Evolutionary conservation across 2,797 vertebrate genomes (phyloP), one percentile per base, ranked within the genome.

Genomic region (Luscinia luscinia): DNA sequence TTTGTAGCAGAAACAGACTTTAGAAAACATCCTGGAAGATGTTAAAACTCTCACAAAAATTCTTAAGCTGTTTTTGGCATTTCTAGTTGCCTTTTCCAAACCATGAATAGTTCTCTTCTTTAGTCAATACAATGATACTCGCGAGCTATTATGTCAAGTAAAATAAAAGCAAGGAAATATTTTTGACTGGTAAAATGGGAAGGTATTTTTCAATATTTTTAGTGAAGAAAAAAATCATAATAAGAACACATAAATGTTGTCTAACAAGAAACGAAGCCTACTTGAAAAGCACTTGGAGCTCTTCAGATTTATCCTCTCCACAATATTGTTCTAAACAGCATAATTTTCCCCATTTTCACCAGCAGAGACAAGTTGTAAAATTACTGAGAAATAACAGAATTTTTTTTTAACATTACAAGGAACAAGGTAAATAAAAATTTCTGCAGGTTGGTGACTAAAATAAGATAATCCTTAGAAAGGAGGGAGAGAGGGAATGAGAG

Each of bases 371-470:
- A 62, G 11, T 41, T 57, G 26, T n/a, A 62, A 19, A 91, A 84
- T 81, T 81, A 86, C 4, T 30, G 52, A 76, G 40, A 79, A 82
- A 52, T 5, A 63, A 10, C 1, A 11, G 11, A 20, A 9, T 30
- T 9, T 26, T 26, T 28, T 55, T 79, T 76, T 41, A 70, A 48
- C 9, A 49, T 54, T 27, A 68, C 27, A 23, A 88, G 48, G 64
- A 93, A 76, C 1, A 64, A 66, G 8, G 17, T 57, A 85, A 91
- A 57, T 11, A 85, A 89, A 67, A 66, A 48, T 70, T 75, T 63
- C 34, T 84, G 27, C 59, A 87, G 70, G 80, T 67, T 92, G 64
- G 26, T 45, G 59, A 73, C 57, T 75, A 67, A 91, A 96, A 95
- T 27, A 57, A 81, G 64, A 78, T 41, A 72, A 85, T 81, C 70